Conservation (phyloP, 2,797 vertebrate genomes). For the Percopsis omiscomaycus region DNA sequence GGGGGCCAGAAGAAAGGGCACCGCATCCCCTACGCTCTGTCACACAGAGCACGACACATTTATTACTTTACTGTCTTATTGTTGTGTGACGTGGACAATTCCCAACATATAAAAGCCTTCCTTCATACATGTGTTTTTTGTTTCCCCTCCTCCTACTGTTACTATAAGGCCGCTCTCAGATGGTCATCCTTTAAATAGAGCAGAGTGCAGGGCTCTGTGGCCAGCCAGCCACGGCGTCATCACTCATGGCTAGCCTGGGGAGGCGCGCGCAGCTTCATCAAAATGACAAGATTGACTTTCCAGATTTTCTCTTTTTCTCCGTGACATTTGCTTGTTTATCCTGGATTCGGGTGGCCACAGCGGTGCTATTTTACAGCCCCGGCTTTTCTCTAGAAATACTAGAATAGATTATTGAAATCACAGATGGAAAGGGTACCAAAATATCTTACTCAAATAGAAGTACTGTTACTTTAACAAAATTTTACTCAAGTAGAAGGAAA, state of each 20-base stretch:
- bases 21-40: slow-evolving; percentile 38
- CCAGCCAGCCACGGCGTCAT: slow-evolving; percentile 62
- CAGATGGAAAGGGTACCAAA: no score
- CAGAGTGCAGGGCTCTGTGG: slow-evolving; percentile 63
- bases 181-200: slow-evolving; percentile 70
- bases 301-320: slow-evolving; percentile 67
- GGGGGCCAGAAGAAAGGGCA: slow-evolving; percentile 41
- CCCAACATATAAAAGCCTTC: background rate
- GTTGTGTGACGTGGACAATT: background rate
- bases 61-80: background rate
- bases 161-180: slow-evolving; percentile 33
- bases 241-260: slow-evolving; percentile 66
- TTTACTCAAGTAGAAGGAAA: no score
- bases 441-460: no score
- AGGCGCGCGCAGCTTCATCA: slow-evolving; percentile 69
- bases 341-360: slow-evolving; percentile 35
- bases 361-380: slow-evolving; percentile 13
- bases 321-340: slow-evolving; percentile 69
- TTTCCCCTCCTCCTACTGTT: slow-evolving; percentile 8
- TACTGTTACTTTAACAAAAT: no score
- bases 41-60: slow-evolving; percentile 5
- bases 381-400: slow-evolving; percentile 20
- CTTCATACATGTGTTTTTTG: slow-evolving; percentile 33
- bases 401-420: no score
- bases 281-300: slow-evolving; percentile 76